Conservation (phyloP, 2,888 invertebrate genomes). For the Heliconius ethilla region DNA sequence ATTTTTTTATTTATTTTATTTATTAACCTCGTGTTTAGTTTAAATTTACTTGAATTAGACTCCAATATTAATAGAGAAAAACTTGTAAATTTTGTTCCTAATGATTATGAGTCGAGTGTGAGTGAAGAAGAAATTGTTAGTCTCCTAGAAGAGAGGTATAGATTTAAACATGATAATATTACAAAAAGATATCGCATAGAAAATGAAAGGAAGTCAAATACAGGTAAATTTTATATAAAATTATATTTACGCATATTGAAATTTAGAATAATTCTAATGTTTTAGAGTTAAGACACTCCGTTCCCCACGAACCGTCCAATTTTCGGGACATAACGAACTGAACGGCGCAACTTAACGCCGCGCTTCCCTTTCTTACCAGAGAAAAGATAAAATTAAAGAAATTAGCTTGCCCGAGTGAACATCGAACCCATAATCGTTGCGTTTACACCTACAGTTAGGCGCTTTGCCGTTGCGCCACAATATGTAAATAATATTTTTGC, state of each 20-base stretch:
- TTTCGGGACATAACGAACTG: not conserved
- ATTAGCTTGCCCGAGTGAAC: not conserved
- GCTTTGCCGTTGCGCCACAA: too few species aligned
- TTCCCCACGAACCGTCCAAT: not conserved
- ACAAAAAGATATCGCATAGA: constrained; percentile 65
- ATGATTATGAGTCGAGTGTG: constrained; percentile 26
- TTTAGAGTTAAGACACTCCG: not conserved
- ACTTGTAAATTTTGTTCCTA: constrained; percentile 19
- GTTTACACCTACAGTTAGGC: not conserved
- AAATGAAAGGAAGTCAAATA: constrained; percentile 51
- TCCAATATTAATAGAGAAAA: constrained; percentile 9
- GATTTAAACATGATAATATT: constrained; percentile 66
- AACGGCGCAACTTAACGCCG: not conserved
- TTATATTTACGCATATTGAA: not conserved
- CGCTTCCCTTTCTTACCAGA: not conserved
- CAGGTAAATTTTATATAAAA: constrained; percentile 51
- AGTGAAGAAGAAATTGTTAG: constrained; percentile 57
- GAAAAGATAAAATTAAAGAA: not conserved
- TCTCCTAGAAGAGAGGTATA: constrained; percentile 69
- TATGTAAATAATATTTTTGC: too few species aligned
- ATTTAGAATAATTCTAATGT: not conserved
- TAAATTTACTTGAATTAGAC: constrained; percentile 14
- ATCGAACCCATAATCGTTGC: not conserved
- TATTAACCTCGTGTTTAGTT: constrained; percentile 17
- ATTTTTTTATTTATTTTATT: constrained; percentile 18